Evolutionary conservation across 2,888 invertebrate genomes (phyloP).

Genomic region (Perdita meconis): DNA sequence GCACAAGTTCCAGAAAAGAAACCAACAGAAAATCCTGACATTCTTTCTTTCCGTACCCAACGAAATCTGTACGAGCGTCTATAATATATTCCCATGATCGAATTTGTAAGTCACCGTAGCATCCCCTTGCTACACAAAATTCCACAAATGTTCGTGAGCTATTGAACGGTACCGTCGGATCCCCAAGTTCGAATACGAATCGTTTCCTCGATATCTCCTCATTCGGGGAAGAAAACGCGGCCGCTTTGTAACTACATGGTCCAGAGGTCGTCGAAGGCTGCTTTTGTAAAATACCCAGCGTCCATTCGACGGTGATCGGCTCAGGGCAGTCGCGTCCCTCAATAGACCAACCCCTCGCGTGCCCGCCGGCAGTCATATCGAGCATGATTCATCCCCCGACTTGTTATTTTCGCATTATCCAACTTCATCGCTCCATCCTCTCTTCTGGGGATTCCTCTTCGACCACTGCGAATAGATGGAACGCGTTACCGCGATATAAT

Average conservation of each 20-base stretch:
- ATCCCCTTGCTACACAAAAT: no score
- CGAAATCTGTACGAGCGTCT: no score
- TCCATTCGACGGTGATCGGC: conserved; percentile 17
- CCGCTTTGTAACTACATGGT: conserved; percentile 15
- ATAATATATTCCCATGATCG: no score
- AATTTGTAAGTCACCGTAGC: no score
- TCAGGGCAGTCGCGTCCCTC: conserved; percentile 1
- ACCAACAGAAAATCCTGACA: no score
- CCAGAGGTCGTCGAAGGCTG: neutral
- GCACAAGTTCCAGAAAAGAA: no score
- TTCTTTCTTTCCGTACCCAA: no score
- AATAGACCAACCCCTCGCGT: conserved; percentile 55
- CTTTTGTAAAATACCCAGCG: conserved; percentile 49
- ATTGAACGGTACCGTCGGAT: neutral
- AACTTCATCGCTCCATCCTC: conserved; percentile 63
- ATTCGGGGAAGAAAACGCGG: neutral
- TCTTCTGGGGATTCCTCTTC: conserved; percentile 68
- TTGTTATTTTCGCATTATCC: conserved; percentile 79
- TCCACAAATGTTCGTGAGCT: neutral
- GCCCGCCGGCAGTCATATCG: conserved; percentile 64
- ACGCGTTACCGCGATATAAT: conserved; percentile 74
- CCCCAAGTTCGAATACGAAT: neutral
- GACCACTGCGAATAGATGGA: conserved; percentile 66
- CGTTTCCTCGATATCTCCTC: neutral
- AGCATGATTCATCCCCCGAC: conserved; percentile 73